phyloP scores from a whole-genome alignment of 2,888 invertebrate genomes.

The Diaphora mendica region DNA sequence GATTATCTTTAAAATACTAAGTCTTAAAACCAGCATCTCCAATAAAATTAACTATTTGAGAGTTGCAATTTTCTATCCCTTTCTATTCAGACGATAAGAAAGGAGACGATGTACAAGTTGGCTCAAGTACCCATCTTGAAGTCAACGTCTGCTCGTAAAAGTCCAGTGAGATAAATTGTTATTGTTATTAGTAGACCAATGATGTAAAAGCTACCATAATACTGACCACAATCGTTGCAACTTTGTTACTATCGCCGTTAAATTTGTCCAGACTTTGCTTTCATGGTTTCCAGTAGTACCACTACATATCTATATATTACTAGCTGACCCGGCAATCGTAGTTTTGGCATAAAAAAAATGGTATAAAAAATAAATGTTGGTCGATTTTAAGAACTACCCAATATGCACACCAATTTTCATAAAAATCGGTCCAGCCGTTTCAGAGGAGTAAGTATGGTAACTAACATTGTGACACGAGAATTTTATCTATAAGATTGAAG shows the following conservation, averaged over 20 bases:
- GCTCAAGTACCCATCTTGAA: slow-evolving; percentile 3
- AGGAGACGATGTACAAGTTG: background rate
- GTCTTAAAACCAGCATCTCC: background rate
- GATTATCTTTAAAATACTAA: background rate
- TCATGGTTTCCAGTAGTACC: slow-evolving; percentile 3
- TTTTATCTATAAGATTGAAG: no score
- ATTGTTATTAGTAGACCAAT: slow-evolving; percentile 7
- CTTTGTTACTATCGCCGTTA: slow-evolving; percentile 10
- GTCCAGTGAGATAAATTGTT: slow-evolving; percentile 19
- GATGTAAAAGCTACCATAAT: background rate
- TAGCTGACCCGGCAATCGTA: no score
- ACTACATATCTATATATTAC: background rate
- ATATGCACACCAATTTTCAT: no score
- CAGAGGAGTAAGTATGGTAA: no score
- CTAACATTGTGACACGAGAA: no score
- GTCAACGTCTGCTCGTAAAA: slow-evolving; percentile 16
- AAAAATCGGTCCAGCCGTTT: no score
- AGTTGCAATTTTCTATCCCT: background rate
- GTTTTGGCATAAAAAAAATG: no score
- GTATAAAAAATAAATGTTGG: no score
- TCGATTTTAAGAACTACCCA: no score
- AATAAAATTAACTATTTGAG: background rate
- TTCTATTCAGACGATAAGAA: background rate
- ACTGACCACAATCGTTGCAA: slow-evolving; percentile 7
- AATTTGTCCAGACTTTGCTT: slow-evolving; percentile 1